phyloP scores from a whole-genome alignment of 2,797 vertebrate genomes.

The Poecilia gillii region DNA sequence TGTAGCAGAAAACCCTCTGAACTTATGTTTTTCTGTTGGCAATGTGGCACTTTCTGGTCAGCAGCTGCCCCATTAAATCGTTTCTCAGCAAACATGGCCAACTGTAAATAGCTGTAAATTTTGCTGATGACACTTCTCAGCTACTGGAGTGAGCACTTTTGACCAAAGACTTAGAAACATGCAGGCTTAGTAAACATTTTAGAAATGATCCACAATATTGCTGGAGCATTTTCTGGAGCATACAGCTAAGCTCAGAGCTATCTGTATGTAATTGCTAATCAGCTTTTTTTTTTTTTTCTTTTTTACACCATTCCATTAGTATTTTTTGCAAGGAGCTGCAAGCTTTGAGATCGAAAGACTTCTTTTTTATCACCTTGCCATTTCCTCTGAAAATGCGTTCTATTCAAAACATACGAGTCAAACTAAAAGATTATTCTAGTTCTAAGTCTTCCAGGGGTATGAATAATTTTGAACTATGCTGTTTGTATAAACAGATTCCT shows the following conservation, averaged over 20 bases:
- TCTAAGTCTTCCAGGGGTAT: not conserved
- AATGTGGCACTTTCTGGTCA: conserved; percentile 14
- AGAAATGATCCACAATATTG: not conserved
- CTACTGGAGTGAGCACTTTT: conserved; percentile 20
- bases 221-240: conserved; percentile 11
- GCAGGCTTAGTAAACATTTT: not conserved
- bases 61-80: conserved; percentile 57
- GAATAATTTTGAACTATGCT: not conserved
- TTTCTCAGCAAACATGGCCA: conserved; percentile 66
- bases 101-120: conserved; percentile 9
- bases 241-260: not conserved
- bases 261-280: not conserved
- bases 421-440: not conserved
- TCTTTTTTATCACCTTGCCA: not conserved
- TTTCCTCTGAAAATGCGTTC: not conserved
- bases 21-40: conserved; percentile 55
- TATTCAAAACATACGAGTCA: not conserved
- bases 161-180: conserved; percentile 1
- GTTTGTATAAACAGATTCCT: not conserved
- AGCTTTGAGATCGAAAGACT: not conserved
- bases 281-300: not conserved
- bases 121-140: not conserved
- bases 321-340: not conserved
- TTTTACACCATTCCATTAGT: not conserved
- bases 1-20: conserved; percentile 62